Percentiles rank a stretch among this genome's conserved stretches.
Evolutionary conservation across 2,888 invertebrate genomes (phyloP).

Genomic region (Sminthurinus aureus): DNA sequence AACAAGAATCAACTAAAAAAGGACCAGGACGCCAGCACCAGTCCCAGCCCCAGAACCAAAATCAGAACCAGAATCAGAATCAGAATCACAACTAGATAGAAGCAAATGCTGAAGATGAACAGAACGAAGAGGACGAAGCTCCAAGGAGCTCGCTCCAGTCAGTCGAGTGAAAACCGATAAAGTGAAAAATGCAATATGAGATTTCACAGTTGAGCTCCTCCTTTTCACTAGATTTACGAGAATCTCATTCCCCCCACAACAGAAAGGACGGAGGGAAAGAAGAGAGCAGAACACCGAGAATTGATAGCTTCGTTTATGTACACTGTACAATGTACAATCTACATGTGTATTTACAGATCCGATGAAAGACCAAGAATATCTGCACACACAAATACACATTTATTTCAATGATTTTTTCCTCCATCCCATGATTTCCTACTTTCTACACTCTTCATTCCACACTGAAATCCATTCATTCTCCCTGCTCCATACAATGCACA

Average conservation of each 20-base stretch:
- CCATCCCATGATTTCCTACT: background rate
- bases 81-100: background rate
- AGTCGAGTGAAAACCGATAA: constrained; percentile 42
- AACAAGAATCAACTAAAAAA: no score
- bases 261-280: no score
- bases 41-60: no score
- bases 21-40: no score
- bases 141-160: constrained; percentile 15
- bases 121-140: constrained; percentile 12
- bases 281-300: no score
- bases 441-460: background rate
- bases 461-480: background rate
- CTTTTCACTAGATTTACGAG: constrained; percentile 41
- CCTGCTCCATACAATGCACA: no score
- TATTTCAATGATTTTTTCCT: constrained; percentile 34
- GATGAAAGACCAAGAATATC: background rate
- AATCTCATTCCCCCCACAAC: constrained; percentile 30
- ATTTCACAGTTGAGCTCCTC: constrained; percentile 42
- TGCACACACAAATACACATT: background rate
- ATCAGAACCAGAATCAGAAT: no score
- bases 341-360: background rate
- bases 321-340: constrained; percentile 10
- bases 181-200: constrained; percentile 46
- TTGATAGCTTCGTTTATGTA: no score
- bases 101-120: constrained; percentile 28